Conservation (phyloP, 2,888 invertebrate genomes). For the Ectropis crepuscularia region DNA sequence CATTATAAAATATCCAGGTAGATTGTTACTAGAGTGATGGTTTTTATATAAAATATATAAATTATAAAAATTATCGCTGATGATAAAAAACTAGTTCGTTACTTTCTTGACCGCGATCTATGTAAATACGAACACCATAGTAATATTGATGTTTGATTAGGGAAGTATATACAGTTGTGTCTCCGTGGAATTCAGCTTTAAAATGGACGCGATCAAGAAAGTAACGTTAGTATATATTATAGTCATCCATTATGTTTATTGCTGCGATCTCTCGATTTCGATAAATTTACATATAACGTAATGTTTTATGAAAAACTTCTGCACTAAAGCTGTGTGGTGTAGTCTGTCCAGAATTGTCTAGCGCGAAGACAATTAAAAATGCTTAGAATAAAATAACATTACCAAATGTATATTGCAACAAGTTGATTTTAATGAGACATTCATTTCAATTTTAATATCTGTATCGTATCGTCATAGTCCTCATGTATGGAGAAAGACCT, state of each 20-base stretch:
- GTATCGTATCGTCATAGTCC: no score
- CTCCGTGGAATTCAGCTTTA: conserved; percentile 61
- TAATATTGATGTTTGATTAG: conserved; percentile 31
- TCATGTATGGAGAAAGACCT: no score
- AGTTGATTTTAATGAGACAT: no score
- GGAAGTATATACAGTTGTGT: conserved; percentile 35
- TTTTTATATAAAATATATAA: conserved; percentile 77
- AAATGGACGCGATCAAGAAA: conserved; percentile 58
- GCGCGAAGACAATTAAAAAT: no score
- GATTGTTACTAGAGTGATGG: conserved; percentile 84
- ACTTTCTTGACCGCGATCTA: conserved; percentile 57
- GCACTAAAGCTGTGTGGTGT: not conserved
- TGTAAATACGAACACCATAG: conserved; percentile 61
- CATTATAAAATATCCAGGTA: conserved; percentile 75
- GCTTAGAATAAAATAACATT: no score
- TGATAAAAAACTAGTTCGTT: conserved; percentile 55
- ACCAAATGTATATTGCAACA: no score
- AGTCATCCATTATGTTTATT: conserved; percentile 69
- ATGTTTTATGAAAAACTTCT: conserved; percentile 4
- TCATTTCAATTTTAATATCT: no score
- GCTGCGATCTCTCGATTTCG: conserved; percentile 74
- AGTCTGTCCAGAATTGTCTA: no score
- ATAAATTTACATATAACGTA: conserved; percentile 16
- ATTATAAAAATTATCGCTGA: conserved; percentile 58
- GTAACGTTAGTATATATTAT: conserved; percentile 52